Percentiles rank a stretch among this genome's conserved stretches.
phyloP scores from a whole-genome alignment of 64 coral and sea anemone species.

The Orbicella faveolata region DNA sequence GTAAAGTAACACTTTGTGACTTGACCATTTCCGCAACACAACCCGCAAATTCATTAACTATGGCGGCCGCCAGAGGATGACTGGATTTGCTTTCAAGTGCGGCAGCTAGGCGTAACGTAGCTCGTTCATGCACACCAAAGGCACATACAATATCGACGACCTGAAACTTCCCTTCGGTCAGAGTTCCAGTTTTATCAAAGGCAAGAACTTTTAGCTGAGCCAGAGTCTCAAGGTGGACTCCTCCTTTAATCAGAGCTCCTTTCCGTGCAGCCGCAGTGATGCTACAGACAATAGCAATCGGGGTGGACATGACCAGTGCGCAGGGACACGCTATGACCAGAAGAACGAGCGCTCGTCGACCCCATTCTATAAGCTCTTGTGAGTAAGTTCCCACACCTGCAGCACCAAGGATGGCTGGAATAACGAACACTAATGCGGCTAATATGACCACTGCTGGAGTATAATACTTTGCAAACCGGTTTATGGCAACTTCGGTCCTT shows the following conservation, averaged over 20 bases:
- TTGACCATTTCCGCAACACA: conserved; percentile 83
- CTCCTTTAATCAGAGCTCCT: conserved; percentile 71
- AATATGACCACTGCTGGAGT: conserved; percentile 73
- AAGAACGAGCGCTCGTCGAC: conserved; percentile 75
- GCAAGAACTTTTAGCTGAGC: conserved; percentile 52
- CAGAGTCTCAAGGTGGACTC: conserved; percentile 61
- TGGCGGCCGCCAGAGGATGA: conserved; percentile 87
- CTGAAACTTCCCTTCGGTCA: conserved; percentile 87
- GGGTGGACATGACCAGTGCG: conserved; percentile 82
- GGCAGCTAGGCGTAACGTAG: conserved; percentile 76
- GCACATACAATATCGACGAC: conserved; percentile 81
- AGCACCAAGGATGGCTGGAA: conserved; percentile 81
- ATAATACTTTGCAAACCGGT: conserved; percentile 93
- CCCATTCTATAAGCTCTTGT: conserved; percentile 74
- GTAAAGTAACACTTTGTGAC: conserved; percentile 49
- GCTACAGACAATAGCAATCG: conserved; percentile 72
- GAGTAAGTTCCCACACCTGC: conserved; percentile 85
- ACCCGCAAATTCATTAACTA: conserved; percentile 89
- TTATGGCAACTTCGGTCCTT: conserved; percentile 83
- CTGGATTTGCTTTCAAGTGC: conserved; percentile 94
- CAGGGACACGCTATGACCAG: conserved; percentile 82
- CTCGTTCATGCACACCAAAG: conserved; percentile 73
- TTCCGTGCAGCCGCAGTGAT: conserved; percentile 76
- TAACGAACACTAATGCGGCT: conserved; percentile 67
- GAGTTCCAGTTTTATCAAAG: conserved; percentile 73